A percentile compares a stretch with the other conserved stretches of the same genome.
Conservation (phyloP, 2,113 vertebrate genomes). For the Sphaerodactylus townsendi region DNA sequence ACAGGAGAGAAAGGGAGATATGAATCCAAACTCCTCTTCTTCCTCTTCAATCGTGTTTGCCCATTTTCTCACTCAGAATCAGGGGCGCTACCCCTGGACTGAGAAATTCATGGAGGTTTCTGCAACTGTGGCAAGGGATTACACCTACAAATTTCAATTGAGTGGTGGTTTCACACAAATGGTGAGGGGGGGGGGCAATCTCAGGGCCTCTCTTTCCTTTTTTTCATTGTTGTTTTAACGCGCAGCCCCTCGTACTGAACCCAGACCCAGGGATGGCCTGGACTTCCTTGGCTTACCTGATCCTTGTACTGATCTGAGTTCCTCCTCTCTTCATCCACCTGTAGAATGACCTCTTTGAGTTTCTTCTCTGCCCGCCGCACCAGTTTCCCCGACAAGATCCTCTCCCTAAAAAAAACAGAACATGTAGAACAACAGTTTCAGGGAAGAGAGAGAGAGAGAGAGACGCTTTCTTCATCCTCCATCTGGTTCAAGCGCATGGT, state of each 20-base stretch:
- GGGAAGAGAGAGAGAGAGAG: background rate
- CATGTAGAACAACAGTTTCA: background rate
- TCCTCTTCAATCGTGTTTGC: no score
- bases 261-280: background rate
- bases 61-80: background rate
- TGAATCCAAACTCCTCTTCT: no score
- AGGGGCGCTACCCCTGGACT: no score
- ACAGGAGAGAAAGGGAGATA: no score
- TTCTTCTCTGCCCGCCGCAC: conserved; percentile 89
- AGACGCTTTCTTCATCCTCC: background rate
- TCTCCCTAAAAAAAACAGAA: conserved; percentile 75
- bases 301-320: conserved; percentile 90
- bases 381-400: conserved; percentile 84
- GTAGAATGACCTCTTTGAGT: conserved; percentile 89
- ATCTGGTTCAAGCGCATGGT: background rate
- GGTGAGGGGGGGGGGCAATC: no score
- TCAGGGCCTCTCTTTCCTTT: background rate
- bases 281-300: conserved; percentile 78
- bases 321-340: conserved; percentile 89
- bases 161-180: background rate
- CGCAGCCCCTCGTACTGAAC: background rate
- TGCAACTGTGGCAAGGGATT: no score
- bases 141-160: no score
- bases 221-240: background rate
- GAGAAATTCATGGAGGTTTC: no score